Evolutionary conservation across 2,797 vertebrate genomes (phyloP).

Genomic region (Alauda arvensis): DNA sequence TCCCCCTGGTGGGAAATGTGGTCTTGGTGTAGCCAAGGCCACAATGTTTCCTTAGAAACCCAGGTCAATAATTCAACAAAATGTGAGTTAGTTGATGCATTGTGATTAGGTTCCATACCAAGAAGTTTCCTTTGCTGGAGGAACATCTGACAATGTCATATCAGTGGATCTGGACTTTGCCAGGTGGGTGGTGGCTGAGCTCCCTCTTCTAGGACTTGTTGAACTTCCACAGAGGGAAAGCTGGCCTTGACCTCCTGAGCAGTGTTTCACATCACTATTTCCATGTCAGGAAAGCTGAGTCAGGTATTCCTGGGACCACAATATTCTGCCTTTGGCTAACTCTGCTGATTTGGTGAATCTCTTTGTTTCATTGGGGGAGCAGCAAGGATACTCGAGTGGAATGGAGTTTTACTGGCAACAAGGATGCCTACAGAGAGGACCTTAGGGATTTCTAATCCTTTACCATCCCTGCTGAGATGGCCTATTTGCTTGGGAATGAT

Average conservation of each 20-base stretch:
- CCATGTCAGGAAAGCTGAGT: neutral
- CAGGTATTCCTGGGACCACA: neutral
- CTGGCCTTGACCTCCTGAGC: neutral
- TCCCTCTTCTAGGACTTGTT: neutral
- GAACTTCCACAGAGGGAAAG: neutral
- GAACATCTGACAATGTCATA: neutral
- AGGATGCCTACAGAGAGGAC: neutral
- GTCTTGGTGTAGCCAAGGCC: neutral
- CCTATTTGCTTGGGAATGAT: neutral
- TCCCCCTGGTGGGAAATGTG: neutral
- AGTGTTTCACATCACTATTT: accelerated
- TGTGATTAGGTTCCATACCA: neutral
- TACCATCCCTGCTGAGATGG: neutral
- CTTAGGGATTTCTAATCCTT: neutral
- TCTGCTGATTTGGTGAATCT: neutral
- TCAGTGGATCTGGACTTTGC: neutral
- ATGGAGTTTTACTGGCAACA: neutral
- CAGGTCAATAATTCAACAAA: neutral
- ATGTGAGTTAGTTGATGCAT: neutral
- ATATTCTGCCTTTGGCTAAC: neutral
- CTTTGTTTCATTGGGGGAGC: neutral
- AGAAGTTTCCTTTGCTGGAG: neutral
- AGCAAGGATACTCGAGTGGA: neutral
- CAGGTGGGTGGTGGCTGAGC: neutral
- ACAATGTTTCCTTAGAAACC: neutral